Percentiles rank a stretch among this genome's conserved stretches.
Conservation (phyloP, 2,888 invertebrate genomes). For the Lepidochitona cinerea region DNA sequence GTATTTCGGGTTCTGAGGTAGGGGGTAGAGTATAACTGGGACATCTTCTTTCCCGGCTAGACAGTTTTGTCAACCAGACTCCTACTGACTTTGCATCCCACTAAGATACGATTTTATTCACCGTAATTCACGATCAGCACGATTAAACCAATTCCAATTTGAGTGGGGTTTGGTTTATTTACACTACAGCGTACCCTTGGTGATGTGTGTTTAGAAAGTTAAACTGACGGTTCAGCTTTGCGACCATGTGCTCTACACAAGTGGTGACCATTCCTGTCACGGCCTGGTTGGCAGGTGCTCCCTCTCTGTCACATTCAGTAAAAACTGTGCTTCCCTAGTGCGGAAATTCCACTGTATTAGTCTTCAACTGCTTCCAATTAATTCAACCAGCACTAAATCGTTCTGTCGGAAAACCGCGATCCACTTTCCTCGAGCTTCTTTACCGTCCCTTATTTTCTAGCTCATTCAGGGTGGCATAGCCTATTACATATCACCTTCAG, state of each 20-base stretch:
- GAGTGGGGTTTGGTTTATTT: background rate
- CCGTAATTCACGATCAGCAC: background rate
- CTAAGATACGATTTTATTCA: too few species aligned
- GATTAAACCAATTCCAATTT: background rate
- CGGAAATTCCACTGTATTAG: conserved; percentile 2
- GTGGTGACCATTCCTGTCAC: background rate
- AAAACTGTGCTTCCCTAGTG: background rate
- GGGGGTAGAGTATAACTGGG: too few species aligned
- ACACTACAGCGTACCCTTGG: background rate
- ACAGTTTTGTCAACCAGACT: too few species aligned
- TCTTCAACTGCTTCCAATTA: conserved; percentile 9
- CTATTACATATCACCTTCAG: too few species aligned
- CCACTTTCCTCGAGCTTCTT: background rate
- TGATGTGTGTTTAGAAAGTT: background rate
- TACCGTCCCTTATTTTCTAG: too few species aligned
- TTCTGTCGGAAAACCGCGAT: background rate
- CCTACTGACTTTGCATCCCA: too few species aligned
- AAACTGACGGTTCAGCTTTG: background rate
- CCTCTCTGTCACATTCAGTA: background rate
- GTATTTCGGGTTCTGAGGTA: too few species aligned
- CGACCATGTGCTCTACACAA: background rate
- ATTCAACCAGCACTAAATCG: conserved; percentile 1
- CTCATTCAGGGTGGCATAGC: too few species aligned
- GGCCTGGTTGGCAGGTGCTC: background rate
- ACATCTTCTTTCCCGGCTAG: too few species aligned